Evolutionary conservation across 2,113 vertebrate species (phyloP).

Genomic region (Mustelus asterias): DNA sequence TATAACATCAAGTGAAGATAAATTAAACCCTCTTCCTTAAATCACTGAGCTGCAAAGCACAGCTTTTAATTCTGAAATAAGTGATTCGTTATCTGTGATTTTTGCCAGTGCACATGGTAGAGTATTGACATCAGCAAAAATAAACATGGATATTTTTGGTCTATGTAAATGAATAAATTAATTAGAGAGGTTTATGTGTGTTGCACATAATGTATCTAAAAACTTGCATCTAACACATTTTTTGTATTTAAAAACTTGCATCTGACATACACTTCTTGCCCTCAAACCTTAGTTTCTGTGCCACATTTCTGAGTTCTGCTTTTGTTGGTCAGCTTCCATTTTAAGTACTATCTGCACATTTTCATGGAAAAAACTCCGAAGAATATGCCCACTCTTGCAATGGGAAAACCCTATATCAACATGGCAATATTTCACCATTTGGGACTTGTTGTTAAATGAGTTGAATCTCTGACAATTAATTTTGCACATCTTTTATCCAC

Average conservation of each 20-base stretch:
- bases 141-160: not conserved
- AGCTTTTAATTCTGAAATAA: not conserved
- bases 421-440: not conserved
- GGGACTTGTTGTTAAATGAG: not conserved
- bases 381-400: not conserved
- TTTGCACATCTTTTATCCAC: not conserved
- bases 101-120: not conserved
- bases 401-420: not conserved
- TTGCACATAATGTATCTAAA: not conserved
- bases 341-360: not conserved
- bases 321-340: not conserved
- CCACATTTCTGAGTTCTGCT: not conserved
- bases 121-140: not conserved
- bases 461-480: not conserved
- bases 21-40: not conserved
- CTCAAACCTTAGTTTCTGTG: not conserved
- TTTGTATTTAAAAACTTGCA: not conserved
- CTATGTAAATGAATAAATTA: not conserved
- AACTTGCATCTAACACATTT: not conserved
- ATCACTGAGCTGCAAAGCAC: not conserved
- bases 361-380: not conserved
- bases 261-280: not conserved
- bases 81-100: not conserved
- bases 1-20: not conserved
- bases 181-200: not conserved